Percentiles rank a stretch among this genome's conserved stretches.
Conservation (phyloP, 2,113 vertebrate genomes). For the Coregonus clupeaformis region DNA sequence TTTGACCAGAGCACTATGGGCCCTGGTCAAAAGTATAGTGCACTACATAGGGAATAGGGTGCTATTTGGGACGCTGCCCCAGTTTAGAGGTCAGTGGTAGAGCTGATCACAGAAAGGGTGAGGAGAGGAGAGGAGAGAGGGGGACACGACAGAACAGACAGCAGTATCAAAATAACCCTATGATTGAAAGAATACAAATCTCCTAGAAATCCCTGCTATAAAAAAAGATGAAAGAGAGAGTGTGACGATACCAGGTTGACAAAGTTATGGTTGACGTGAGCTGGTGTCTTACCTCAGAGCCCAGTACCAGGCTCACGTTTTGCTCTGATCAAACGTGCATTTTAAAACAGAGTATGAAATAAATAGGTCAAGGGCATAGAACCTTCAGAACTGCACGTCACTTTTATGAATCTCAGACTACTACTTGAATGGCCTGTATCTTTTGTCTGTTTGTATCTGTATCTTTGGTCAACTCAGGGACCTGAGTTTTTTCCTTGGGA, state of each 20-base stretch:
- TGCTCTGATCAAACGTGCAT: slow-evolving; percentile 16
- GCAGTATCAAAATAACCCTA: slow-evolving; percentile 54
- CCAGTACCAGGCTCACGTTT: background rate
- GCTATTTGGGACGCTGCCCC: background rate
- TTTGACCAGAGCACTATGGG: no score
- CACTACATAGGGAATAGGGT: no score
- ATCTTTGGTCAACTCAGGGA: no score
- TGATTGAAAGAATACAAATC: slow-evolving; percentile 45
- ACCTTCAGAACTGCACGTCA: background rate
- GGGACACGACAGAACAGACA: slow-evolving; percentile 22
- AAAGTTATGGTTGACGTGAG: slow-evolving; percentile 8
- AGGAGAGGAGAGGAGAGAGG: slow-evolving; percentile 8
- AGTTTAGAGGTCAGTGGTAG: slow-evolving; percentile 44
- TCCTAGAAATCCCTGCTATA: slow-evolving; percentile 27
- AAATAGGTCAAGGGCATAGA: background rate
- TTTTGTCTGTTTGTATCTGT: no score
- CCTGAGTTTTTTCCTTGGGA: background rate
- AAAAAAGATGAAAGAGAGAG: slow-evolving; percentile 29
- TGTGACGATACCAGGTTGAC: background rate
- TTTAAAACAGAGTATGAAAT: background rate
- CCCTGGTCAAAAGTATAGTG: no score
- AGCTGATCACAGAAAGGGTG: slow-evolving; percentile 33
- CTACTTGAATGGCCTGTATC: no score
- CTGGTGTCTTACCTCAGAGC: slow-evolving; percentile 34
- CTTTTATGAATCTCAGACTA: no score